Evolutionary conservation across 1,140 invertebrate genomes (phyloP), one percentile per base, ranked within the genome.

Genomic region (Daktulosphaira vitifoliae): DNA sequence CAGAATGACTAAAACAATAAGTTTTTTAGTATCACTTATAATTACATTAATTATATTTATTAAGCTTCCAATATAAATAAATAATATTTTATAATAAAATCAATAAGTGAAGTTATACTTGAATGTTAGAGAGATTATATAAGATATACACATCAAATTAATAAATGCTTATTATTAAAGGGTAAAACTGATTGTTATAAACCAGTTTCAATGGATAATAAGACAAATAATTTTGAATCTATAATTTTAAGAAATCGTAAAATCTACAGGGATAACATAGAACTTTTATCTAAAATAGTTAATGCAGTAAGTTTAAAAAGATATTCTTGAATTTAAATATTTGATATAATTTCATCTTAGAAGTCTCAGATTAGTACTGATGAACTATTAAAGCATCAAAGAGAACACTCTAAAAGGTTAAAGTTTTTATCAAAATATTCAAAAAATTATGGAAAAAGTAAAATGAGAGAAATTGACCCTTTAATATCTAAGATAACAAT

Each of bases 151-250:
- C n/a, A n/a, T n/a, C n/a, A n/a, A n/a, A n/a, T n/a, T 42, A 42
- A n/a, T 15, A 9, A 15, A 7, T 6, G 38, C 3, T 42, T 18
- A 8, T 52, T 42, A 6, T 16, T 9, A 39, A 6, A 39, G 52
- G 52, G 52, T 9, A 56, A 56, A 56, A 39, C 22, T 1, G 38
- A 56, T 56, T 42, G 37, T 56, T 42, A n/a, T 42, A 56, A 39
- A 56, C 38, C 38, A n/a, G 23, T 23, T 22, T 25, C 22, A 16
- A 23, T 16, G 20, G 4, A 9, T 5, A 20, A 6, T 9, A 56
- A 22, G 33, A n/a, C 11, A 22, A 48, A 48, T 18, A 7, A 48
- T 11, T 20, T 11, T 7, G 18, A 22, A 48, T 3, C 18, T 11
- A 3, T 1, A 23, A 48, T 20, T 20, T 20, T 8, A 48, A 2